A percentile compares a stretch with the other conserved stretches of the same genome.
Conservation (phyloP, 2,113 vertebrate genomes). For the Egretta garzetta region DNA sequence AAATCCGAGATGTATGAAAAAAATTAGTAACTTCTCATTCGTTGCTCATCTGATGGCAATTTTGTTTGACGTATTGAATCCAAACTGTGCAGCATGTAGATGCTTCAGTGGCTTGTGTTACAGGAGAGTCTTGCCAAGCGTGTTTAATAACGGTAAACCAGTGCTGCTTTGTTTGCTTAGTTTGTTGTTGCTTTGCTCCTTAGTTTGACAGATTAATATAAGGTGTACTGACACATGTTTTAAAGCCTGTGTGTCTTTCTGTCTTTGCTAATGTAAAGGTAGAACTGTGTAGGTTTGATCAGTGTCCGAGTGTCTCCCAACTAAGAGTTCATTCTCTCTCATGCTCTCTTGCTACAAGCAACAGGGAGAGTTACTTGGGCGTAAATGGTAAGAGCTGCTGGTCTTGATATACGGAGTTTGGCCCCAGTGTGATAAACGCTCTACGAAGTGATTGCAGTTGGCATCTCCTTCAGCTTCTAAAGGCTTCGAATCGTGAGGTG, state of each 20-base stretch:
- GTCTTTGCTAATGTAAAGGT: background rate
- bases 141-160: background rate
- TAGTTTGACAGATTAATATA: background rate
- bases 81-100: background rate
- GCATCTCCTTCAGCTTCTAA: background rate
- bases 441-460: background rate
- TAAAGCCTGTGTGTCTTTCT: background rate
- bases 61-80: background rate
- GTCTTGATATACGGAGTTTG: background rate
- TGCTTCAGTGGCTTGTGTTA: background rate
- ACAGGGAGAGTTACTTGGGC: background rate
- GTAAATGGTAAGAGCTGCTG: background rate
- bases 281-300: background rate
- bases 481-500: background rate
- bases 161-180: background rate
- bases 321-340: background rate
- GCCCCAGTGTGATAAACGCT: background rate
- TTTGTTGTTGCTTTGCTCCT: too few relatives aligned
- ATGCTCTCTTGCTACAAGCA: background rate
- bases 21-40: background rate
- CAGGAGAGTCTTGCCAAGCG: fast-evolving
- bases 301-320: background rate
- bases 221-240: background rate
- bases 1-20: background rate
- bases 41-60: background rate